phyloP scores from a whole-genome alignment of 2,888 invertebrate genomes.

The Lottia scabra region DNA sequence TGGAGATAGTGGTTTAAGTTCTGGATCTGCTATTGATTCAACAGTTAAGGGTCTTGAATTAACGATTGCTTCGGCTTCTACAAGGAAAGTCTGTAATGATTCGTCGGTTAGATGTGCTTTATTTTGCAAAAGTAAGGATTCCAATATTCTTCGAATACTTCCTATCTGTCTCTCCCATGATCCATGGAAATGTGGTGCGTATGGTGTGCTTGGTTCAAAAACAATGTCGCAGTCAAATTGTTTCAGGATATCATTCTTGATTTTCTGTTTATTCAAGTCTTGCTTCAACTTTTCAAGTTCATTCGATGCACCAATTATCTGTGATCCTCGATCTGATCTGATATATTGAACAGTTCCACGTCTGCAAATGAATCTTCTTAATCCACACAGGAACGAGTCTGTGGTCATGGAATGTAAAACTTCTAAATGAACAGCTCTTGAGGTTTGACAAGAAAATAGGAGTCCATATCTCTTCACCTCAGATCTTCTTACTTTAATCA shows the following conservation, averaged over 20 bases:
- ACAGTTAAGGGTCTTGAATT: constrained; percentile 32
- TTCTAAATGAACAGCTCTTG: background rate
- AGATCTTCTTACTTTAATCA: background rate
- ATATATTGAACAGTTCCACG: constrained; percentile 32
- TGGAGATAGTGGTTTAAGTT: constrained; percentile 24
- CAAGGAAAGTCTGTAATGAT: constrained; percentile 27
- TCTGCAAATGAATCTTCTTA: constrained; percentile 59
- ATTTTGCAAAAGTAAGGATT: constrained; percentile 19
- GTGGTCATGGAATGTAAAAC: background rate
- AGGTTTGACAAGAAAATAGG: background rate
- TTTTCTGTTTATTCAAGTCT: constrained; percentile 20
- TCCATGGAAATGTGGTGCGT: constrained; percentile 45
- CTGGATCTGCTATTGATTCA: constrained; percentile 8
- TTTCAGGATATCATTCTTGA: constrained; percentile 16
- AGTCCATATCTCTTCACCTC: background rate
- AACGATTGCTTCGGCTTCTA: constrained; percentile 29
- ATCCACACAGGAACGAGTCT: constrained; percentile 56
- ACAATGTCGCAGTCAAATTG: constrained; percentile 22
- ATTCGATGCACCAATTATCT: constrained; percentile 34
- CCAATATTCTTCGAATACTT: constrained; percentile 33
- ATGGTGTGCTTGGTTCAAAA: constrained; percentile 37
- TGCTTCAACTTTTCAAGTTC: constrained; percentile 10
- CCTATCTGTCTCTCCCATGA: constrained; percentile 47
- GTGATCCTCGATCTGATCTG: constrained; percentile 32
- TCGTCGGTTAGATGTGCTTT: constrained; percentile 22